Percentiles rank a stretch among this genome's conserved stretches.
phyloP scores from a whole-genome alignment of 2,113 vertebrate species.

The Brachypteracias leptosomus region DNA sequence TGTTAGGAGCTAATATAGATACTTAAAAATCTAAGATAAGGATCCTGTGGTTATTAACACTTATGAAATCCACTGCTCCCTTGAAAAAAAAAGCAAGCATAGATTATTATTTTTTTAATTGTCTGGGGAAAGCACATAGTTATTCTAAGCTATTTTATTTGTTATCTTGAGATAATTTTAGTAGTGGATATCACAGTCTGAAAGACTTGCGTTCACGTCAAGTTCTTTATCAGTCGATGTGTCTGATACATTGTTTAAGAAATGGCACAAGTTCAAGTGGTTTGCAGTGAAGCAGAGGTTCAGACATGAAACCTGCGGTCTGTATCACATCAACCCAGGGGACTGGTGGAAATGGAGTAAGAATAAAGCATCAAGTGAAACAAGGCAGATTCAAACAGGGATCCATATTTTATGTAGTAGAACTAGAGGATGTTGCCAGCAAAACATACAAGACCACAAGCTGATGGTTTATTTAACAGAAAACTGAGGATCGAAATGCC shows the following conservation, averaged over 20 bases:
- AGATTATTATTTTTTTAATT: not conserved
- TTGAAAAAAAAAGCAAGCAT: not conserved
- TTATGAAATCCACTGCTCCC: not conserved
- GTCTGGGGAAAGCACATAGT: not conserved
- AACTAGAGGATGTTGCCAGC: not conserved
- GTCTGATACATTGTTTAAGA: not conserved
- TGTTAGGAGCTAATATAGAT: not conserved
- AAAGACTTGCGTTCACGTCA: not conserved
- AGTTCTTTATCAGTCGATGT: not conserved
- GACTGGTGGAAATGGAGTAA: not conserved
- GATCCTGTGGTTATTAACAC: not conserved
- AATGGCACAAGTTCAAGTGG: not conserved
- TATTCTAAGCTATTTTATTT: not conserved
- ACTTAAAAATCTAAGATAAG: not conserved
- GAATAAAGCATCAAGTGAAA: not conserved
- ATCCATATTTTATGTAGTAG: not conserved
- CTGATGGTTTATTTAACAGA: not conserved
- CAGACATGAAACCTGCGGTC: accelerated
- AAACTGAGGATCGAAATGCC: not conserved
- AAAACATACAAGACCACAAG: not conserved
- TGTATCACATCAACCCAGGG: not conserved
- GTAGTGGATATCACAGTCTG: not conserved
- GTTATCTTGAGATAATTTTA: not conserved
- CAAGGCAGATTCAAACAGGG: not conserved
- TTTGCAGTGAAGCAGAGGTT: not conserved